Conservation (phyloP, 2,113 vertebrate species). For the Dromaius novaehollandiae region DNA sequence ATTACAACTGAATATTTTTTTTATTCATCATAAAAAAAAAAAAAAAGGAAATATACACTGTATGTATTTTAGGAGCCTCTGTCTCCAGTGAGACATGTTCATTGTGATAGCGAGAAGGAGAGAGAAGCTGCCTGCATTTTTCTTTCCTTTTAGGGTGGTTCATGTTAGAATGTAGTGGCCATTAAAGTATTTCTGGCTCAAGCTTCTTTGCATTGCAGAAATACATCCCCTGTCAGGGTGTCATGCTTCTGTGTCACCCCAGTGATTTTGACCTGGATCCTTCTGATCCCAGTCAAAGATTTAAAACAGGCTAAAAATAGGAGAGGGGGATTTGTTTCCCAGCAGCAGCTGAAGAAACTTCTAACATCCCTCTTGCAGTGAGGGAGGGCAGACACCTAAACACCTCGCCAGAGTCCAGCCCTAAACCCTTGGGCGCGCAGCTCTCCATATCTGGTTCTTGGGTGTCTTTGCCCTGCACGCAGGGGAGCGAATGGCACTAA, state of each 20-base stretch:
- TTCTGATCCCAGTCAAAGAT: slow-evolving; percentile 61
- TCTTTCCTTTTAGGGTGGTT: slow-evolving; percentile 53
- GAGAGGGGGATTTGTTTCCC: slow-evolving; percentile 61
- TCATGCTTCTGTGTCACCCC: slow-evolving; percentile 47
- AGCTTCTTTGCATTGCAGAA: slow-evolving; percentile 45
- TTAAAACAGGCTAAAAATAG: slow-evolving; percentile 63
- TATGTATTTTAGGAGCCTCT: background rate
- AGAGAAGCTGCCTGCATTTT: slow-evolving; percentile 30
- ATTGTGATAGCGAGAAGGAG: background rate
- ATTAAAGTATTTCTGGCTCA: slow-evolving; percentile 37
- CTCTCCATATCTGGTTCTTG: background rate
- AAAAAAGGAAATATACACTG: background rate
- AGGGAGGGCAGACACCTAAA: background rate
- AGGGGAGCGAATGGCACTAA: background rate
- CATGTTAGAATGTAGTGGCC: background rate
- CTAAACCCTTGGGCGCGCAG: background rate
- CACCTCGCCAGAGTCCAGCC: background rate
- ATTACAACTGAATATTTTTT: background rate
- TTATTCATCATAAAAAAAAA: background rate
- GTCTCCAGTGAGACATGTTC: background rate
- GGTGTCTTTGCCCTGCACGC: background rate
- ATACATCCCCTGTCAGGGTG: slow-evolving; percentile 6
- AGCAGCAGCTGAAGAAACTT: slow-evolving; percentile 57
- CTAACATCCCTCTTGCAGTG: background rate
- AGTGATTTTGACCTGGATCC: slow-evolving; percentile 65